These are phyloP conservation scores for Oryzias curvinotus DNA, from an alignment of 2,113 vertebrate species.

Conservation along the genomic window DNA sequence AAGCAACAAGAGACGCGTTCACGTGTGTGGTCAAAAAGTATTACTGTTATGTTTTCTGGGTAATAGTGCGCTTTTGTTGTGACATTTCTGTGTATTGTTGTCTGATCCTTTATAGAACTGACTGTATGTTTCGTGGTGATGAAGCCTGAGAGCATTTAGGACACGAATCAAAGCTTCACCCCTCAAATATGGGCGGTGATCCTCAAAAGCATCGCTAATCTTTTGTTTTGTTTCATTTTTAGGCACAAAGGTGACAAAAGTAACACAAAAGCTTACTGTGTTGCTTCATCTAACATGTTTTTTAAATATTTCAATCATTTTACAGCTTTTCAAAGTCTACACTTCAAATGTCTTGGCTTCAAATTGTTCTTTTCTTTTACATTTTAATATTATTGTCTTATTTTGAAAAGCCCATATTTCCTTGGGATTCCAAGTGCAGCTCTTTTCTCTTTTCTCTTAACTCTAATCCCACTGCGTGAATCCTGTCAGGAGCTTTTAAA, in stretches of 20 bases:
- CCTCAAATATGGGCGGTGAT: not conserved
- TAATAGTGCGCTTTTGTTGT: conserved; percentile 69
- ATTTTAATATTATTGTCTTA: not conserved
- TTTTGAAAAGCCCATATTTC: conserved; percentile 1
- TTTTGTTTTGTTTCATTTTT: not conserved
- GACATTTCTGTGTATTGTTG: conserved; percentile 61
- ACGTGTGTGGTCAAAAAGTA: conserved; percentile 26
- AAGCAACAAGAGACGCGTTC: conserved; percentile 30
- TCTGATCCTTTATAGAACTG: conserved; percentile 44
- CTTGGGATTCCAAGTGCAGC: not conserved
- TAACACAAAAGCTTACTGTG: conserved; percentile 28
- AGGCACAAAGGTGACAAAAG: conserved; percentile 1
- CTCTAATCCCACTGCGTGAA: not conserved
- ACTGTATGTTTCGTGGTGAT: conserved; percentile 50
- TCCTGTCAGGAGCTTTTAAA: conserved; percentile 8
- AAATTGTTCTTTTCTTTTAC: no score
- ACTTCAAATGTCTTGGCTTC: no score
- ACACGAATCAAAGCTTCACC: conserved; percentile 4
- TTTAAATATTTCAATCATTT: not conserved
- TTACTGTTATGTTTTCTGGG: conserved; percentile 54
- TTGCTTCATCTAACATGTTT: conserved; percentile 9
- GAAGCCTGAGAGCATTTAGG: conserved; percentile 51
- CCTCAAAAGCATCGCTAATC: not conserved
- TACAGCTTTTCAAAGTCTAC: not conserved
- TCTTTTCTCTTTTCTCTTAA: conserved; percentile 2